Evolutionary conservation across 2,888 invertebrate species (phyloP), one percentile per base, ranked within the genome.

Genomic region (Lasioglossum pauxillum): DNA sequence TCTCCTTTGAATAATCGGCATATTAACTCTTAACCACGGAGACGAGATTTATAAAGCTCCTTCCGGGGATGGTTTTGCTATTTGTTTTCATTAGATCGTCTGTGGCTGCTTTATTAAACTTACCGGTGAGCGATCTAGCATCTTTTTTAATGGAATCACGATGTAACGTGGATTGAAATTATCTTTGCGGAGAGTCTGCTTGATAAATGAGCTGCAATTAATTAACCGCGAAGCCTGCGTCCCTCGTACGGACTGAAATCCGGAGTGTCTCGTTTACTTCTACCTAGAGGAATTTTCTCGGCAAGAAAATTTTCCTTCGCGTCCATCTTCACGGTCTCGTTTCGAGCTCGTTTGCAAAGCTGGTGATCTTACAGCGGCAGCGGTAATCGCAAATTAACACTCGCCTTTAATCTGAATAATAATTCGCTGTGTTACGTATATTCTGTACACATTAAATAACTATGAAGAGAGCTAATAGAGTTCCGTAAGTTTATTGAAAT

Each of bases 1-100:
- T 67, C 67, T 35, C 19, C 19, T 67, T 67, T 67, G 67, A 67
- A 23, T 67, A 67, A 67, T 67, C 67, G 67, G 67, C 19, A 31
- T 35, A 35, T 67, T 67, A 67, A 67, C 67, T 19, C 19, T 35
- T 35, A 67, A 35, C 67, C 67, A 31, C 31, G 19, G 19, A 19
- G 35, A 35, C 35, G 35, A 19, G 67, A 67, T 67, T 67, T 35
- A 35, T 35, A 35, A 67, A 67, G 67, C 16, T 23, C 31, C 67
- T 31, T 31, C 60, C 60, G 60, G 31, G 60, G 16, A 64, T 64
- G 60, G 31, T 64, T 19, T 35, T 19, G 31, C 67, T 31, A 67
- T 67, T 67, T 67, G 67, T 67, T 67, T 35, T 35, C 67, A 64
- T 64, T 35, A 67, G 35, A 8, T 35, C 4, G 67, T 7, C 67